phyloP scores from a whole-genome alignment of 2,113 vertebrate species.

The Cacatua alba region DNA sequence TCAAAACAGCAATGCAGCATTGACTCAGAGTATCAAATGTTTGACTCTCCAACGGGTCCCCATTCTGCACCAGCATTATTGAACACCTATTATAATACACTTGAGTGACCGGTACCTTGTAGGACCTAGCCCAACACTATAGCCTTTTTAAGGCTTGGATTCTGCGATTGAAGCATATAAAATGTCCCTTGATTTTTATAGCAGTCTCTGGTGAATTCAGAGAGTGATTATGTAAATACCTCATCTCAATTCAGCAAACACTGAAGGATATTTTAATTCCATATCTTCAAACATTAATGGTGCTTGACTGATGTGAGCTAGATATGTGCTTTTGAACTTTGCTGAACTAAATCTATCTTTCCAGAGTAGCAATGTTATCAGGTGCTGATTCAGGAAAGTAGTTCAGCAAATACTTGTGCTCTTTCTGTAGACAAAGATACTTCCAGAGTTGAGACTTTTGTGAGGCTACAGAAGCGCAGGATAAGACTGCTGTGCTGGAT shows the following conservation, averaged over 20 bases:
- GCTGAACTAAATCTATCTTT: background rate
- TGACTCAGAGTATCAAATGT: background rate
- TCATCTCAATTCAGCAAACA: background rate
- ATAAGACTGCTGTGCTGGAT: background rate
- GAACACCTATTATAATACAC: background rate
- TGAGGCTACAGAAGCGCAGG: background rate
- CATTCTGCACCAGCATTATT: background rate
- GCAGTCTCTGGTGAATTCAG: background rate
- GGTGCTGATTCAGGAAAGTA: background rate
- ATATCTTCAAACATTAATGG: background rate
- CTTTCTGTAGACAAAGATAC: background rate
- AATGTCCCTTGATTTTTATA: background rate
- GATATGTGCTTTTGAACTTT: background rate
- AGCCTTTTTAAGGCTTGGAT: background rate
- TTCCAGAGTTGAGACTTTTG: background rate
- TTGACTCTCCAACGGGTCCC: background rate
- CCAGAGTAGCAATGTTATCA: background rate
- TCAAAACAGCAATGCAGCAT: background rate
- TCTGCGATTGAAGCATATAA: background rate
- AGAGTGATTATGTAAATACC: background rate
- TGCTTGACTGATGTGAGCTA: background rate
- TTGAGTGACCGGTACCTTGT: background rate
- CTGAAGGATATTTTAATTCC: background rate
- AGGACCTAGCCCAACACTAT: accelerated
- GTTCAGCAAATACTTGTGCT: background rate